Evolutionary conservation across 2,888 invertebrate genomes (phyloP).

Genomic region (Enoplolaimus lenunculus): DNA sequence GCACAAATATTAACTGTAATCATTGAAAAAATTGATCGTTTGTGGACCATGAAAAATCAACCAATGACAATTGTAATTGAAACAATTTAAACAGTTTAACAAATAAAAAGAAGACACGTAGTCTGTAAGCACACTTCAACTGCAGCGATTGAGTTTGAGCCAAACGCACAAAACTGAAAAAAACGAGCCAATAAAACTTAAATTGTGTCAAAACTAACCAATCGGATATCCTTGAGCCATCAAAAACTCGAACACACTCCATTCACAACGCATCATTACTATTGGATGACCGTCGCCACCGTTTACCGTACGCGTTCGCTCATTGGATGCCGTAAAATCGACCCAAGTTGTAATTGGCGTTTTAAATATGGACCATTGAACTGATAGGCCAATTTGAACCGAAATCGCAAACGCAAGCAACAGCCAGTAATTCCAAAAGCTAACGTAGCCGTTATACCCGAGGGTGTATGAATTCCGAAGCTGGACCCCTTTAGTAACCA

Average conservation of each 20-base stretch:
- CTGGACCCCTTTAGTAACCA: constrained; percentile 37
- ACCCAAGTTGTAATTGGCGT: neutral
- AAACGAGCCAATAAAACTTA: too few relatives aligned
- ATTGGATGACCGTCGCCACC: constrained; percentile 23
- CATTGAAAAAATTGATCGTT: too few relatives aligned
- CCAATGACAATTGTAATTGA: too few relatives aligned
- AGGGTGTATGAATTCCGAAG: constrained; percentile 35
- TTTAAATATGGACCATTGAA: constrained; percentile 18
- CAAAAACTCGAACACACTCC: constrained; percentile 25
- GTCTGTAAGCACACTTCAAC: too few relatives aligned
- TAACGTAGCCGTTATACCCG: constrained; percentile 27
- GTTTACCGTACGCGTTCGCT: constrained; percentile 27
- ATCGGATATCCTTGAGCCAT: constrained; percentile 28
- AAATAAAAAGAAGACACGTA: too few relatives aligned
- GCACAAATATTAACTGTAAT: too few relatives aligned
- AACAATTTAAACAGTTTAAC: too few relatives aligned
- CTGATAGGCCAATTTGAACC: constrained; percentile 34
- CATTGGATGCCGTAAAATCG: neutral
- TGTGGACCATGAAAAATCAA: too few relatives aligned
- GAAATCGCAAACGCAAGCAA: constrained; percentile 36
- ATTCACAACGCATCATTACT: constrained; percentile 19
- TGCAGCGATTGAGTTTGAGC: too few relatives aligned
- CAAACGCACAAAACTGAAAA: too few relatives aligned
- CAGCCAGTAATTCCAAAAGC: constrained; percentile 39
- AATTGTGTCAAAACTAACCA: too few relatives aligned